Conservation (phyloP, 2,888 invertebrate genomes). For the Anoplius nigerrimus region DNA sequence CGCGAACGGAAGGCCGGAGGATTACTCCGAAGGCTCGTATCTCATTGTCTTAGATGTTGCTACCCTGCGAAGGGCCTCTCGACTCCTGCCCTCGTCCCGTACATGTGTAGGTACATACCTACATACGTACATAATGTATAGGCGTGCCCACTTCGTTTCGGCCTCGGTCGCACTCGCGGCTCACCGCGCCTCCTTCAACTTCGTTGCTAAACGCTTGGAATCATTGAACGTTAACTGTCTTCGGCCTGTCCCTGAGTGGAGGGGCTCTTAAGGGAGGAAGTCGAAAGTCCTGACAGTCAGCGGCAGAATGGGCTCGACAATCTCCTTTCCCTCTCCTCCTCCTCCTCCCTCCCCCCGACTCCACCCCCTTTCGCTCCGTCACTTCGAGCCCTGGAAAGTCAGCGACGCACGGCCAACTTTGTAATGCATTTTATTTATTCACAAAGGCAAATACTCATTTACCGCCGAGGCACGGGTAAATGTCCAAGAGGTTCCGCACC, state of each 20-base stretch:
- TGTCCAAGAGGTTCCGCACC: conserved; percentile 43
- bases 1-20: conserved; percentile 70
- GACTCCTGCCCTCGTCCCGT: not conserved
- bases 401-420: conserved; percentile 53
- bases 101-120: not conserved
- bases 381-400: too few relatives aligned
- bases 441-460: conserved; percentile 74
- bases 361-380: conserved; percentile 16
- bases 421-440: conserved; percentile 75
- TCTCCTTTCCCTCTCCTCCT: conserved; percentile 7
- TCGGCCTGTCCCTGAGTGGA: too few relatives aligned
- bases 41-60: conserved; percentile 67
- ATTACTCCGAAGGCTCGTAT: conserved; percentile 70
- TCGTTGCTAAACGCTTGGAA: too few relatives aligned
- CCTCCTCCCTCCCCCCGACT: conserved; percentile 11
- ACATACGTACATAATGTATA: not conserved
- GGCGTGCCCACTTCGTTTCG: too few relatives aligned
- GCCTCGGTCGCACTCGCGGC: too few relatives aligned
- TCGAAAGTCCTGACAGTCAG: too few relatives aligned
- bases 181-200: too few relatives aligned
- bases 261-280: too few relatives aligned
- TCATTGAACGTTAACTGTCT: too few relatives aligned
- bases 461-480: conserved; percentile 56
- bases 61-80: conserved; percentile 26
- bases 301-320: too few relatives aligned